Percentiles rank a stretch among this genome's conserved stretches.
These are phyloP conservation scores for Pseudococcus jackbeardsleyi DNA, from an alignment of 2,888 invertebrate species.

Conservation along the genomic window DNA sequence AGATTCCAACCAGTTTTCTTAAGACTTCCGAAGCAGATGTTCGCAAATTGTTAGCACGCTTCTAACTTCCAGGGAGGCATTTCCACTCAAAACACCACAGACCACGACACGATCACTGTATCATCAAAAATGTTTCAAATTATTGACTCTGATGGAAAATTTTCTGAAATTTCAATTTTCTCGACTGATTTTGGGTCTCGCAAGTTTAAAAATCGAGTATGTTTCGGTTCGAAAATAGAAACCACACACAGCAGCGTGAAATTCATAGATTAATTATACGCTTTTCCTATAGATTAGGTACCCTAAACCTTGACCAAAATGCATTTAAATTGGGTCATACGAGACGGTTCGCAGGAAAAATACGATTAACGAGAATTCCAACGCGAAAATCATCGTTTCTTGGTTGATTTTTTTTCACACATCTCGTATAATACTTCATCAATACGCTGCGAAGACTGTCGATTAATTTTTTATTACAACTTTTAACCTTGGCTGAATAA, in stretches of 20 bases:
- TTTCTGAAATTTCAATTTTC: background rate
- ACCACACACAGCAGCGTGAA: background rate
- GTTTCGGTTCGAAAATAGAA: background rate
- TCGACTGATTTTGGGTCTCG: background rate
- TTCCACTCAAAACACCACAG: background rate
- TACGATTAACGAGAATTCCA: slow-evolving; percentile 1
- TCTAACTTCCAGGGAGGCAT: background rate
- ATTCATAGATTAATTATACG: background rate
- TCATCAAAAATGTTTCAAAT: background rate
- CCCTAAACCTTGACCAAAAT: slow-evolving; percentile 33
- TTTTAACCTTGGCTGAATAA: slow-evolving; percentile 1
- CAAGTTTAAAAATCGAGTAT: background rate
- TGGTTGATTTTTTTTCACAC: background rate
- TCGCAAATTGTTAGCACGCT: slow-evolving; percentile 34
- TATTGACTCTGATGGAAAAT: background rate
- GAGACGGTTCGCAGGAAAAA: slow-evolving; percentile 5
- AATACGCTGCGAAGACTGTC: background rate
- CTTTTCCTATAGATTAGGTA: background rate
- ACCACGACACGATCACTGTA: background rate
- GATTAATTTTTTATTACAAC: slow-evolving; percentile 27
- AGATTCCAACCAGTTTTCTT: slow-evolving; percentile 6
- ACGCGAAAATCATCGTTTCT: background rate
- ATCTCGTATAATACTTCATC: background rate
- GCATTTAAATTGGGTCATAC: slow-evolving; percentile 24
- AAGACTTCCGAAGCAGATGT: slow-evolving; percentile 11